Evolutionary conservation across 2,888 invertebrate genomes (phyloP).

Genomic region (Exocentrus adspersus): DNA sequence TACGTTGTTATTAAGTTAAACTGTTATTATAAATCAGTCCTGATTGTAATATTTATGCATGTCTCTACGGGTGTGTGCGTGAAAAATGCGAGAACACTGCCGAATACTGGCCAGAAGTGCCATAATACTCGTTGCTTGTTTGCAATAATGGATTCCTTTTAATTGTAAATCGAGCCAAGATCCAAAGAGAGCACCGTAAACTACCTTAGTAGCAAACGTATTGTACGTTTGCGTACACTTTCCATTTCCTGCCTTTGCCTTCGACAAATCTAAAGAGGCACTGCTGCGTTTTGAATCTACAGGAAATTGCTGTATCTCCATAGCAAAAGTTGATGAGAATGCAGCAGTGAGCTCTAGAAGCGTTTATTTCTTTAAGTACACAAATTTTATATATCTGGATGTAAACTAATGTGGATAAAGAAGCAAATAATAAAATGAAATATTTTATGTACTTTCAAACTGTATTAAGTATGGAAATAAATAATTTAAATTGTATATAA

Average conservation of each 20-base stretch:
- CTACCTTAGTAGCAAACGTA: too few relatives aligned
- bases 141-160: constrained; percentile 20
- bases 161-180: constrained; percentile 9
- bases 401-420: constrained; percentile 20
- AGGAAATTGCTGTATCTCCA: too few relatives aligned
- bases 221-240: too few relatives aligned
- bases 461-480: constrained; percentile 2
- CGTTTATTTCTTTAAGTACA: too few relatives aligned
- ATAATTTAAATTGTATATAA: constrained; percentile 16
- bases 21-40: constrained; percentile 4
- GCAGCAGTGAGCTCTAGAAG: too few relatives aligned
- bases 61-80: constrained; percentile 1
- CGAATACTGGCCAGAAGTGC: constrained; percentile 46
- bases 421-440: neutral
- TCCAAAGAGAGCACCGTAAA: constrained; percentile 10
- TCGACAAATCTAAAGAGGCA: neutral
- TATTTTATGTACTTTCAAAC: constrained; percentile 1
- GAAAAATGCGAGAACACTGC: constrained; percentile 46
- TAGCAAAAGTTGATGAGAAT: too few relatives aligned
- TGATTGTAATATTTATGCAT: constrained; percentile 11
- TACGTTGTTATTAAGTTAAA: neutral
- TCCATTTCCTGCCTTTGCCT: constrained; percentile 17
- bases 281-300: too few relatives aligned
- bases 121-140: constrained; percentile 42
- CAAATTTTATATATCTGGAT: constrained; percentile 12